Conservation (phyloP, 2,888 invertebrate genomes). For the Callinectes sapidus region DNA sequence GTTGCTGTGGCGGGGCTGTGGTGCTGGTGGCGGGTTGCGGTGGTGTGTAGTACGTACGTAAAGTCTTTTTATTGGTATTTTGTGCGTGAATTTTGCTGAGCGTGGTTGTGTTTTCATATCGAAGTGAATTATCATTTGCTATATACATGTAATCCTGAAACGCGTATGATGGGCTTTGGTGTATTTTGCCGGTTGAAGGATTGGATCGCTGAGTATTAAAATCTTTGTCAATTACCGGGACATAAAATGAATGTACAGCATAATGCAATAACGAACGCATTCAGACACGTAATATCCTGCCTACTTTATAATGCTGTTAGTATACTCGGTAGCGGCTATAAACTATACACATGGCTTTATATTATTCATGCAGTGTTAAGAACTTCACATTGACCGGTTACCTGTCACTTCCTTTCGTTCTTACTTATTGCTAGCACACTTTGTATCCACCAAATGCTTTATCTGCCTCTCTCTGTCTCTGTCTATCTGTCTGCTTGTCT, state of each 20-base stretch:
- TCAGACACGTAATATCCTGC: slow-evolving; percentile 27
- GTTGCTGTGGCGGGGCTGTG: slow-evolving; percentile 2
- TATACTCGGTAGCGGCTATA: slow-evolving; percentile 19
- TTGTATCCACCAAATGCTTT: not conserved
- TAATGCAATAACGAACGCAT: slow-evolving; percentile 27
- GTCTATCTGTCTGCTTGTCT: not conserved
- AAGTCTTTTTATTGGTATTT: not conserved
- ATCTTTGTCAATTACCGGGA: slow-evolving; percentile 8
- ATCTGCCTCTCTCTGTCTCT: not conserved
- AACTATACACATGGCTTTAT: slow-evolving; percentile 28
- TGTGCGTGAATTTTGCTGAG: slow-evolving; percentile 18
- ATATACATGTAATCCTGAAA: not conserved
- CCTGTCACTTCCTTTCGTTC: not conserved
- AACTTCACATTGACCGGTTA: slow-evolving; percentile 22
- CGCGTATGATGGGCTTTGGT: not conserved
- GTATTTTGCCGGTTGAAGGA: not conserved
- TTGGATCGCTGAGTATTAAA: not conserved
- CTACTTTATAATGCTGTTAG: slow-evolving; percentile 28
- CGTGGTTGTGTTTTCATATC: not conserved
- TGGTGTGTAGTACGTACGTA: not conserved
- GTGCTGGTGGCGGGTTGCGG: not conserved
- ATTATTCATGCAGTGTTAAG: slow-evolving; percentile 17
- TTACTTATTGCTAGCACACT: not conserved
- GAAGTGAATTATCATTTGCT: slow-evolving; percentile 6
- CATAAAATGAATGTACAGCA: slow-evolving; percentile 19